Conservation (phyloP, 2,113 vertebrate genomes). For the Vombatus ursinus region DNA sequence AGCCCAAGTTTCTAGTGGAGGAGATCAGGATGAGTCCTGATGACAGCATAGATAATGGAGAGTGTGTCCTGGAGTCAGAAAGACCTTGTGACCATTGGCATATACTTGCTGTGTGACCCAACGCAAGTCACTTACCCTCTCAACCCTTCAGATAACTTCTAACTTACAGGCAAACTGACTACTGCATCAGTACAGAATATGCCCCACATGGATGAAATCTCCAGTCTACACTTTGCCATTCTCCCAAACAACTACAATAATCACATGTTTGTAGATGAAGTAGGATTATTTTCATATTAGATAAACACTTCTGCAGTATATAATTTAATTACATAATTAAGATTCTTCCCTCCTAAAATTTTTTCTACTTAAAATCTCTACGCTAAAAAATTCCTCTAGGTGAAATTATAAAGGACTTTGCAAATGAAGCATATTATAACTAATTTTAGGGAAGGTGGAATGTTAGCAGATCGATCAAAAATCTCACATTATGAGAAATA, state of each 20-base stretch:
- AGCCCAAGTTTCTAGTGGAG: background rate
- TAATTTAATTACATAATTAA: background rate
- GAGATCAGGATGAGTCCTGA: background rate
- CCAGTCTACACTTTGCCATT: background rate
- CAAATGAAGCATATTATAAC: background rate
- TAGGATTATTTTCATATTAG: background rate
- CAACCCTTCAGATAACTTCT: background rate
- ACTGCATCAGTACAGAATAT: background rate
- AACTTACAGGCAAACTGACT: background rate
- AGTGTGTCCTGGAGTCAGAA: background rate
- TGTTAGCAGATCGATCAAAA: background rate
- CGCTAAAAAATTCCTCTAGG: background rate
- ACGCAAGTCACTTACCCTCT: background rate
- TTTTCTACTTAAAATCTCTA: conserved; percentile 11
- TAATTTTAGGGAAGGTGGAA: background rate
- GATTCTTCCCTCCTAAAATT: background rate
- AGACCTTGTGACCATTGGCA: background rate
- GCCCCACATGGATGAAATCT: background rate
- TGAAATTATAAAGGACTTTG: conserved; percentile 21
- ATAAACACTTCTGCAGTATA: background rate
- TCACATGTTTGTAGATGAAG: background rate
- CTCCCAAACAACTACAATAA: background rate
- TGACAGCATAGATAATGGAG: background rate
- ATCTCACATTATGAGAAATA: conserved; percentile 14
- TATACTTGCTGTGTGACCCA: background rate